phyloP scores from a whole-genome alignment of 1,140 invertebrate genomes.

The Zaprionus davidi region DNA sequence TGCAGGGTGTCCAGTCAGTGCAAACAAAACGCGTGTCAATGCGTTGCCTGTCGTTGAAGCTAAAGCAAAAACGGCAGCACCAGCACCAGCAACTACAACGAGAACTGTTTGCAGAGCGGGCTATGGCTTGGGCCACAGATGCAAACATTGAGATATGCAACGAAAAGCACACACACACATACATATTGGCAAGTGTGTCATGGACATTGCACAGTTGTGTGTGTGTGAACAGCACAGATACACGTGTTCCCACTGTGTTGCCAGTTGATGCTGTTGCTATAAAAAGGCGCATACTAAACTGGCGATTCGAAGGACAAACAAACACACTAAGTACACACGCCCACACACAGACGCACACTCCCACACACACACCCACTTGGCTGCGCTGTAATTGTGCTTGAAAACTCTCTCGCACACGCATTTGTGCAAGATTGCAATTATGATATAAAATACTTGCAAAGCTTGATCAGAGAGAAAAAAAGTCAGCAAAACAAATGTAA shows the following conservation, averaged over 20 bases:
- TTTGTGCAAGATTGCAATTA: constrained; percentile 80
- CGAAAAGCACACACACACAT: constrained; percentile 56
- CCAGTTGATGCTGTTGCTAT: constrained; percentile 62
- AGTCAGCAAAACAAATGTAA: not conserved
- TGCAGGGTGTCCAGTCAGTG: constrained; percentile 53
- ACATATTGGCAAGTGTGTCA: constrained; percentile 67
- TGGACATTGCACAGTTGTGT: constrained; percentile 60
- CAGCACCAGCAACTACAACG: constrained; percentile 19
- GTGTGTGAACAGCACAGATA: constrained; percentile 53
- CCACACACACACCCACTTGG: not conserved
- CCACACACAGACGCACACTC: constrained; percentile 18
- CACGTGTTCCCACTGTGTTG: constrained; percentile 58
- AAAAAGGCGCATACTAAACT: constrained; percentile 75
- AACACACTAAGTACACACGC: constrained; percentile 57
- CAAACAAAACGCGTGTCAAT: constrained; percentile 73
- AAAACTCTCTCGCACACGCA: constrained; percentile 57
- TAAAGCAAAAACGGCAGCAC: constrained; percentile 21
- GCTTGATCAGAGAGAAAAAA: constrained; percentile 36
- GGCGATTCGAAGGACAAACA: constrained; percentile 77
- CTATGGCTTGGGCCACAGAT: constrained; percentile 51
- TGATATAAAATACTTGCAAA: constrained; percentile 68
- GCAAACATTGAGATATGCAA: constrained; percentile 79
- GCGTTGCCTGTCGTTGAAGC: constrained; percentile 44
- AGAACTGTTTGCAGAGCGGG: constrained; percentile 38
- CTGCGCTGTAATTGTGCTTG: constrained; percentile 56